Base-by-base conservation (phyloP, 2,113 vertebrate species). In the Gambusia affinis region DNA sequence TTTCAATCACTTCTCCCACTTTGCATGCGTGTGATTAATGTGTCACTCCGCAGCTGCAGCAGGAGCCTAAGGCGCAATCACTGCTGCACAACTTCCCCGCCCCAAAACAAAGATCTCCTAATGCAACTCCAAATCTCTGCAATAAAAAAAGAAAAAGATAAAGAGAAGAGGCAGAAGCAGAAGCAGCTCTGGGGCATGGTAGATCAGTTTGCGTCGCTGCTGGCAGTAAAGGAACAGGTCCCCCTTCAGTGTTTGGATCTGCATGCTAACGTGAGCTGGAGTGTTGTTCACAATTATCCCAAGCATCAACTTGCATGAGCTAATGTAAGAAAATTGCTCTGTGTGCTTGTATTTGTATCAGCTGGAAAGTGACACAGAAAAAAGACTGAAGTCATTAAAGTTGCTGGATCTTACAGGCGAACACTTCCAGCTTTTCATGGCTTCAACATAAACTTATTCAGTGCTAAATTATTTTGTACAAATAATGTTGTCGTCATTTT, bases 191-290 rank as follows among this genome's bases (percentile, higher is more conserved):
- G 4, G 5, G 28, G 28, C 57, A 37, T 35, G 33, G 67, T 28
- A 29, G 4, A n/a, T 66, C 44, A 33, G 70, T 19, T 75, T 10
- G 24, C 24, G 3, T 65, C 27, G 37, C 66, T 69, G 75, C 67
- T 66, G 76, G 73, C 60, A 31, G 73, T 75, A 78, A 85, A 76
- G 62, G 81, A 60, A 68, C 69, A 31, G 76, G 75, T 35, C 8
- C 22, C 27, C 82, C 87, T 31, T 51, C 66, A 65, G 75, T 78
- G 77, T 70, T 62, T 30, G 0, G 1, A 8, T 73, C 77, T 73
- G 75, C 33, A 65, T 42, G 70, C 24, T 65, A 31, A 78, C 70
- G 17, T 1, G 27, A 60, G 30, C 44, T 60, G 37, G 80, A 2
- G 28, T 47, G 67, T 37, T 51, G 79, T 15, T 57, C 31, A 4